Base-by-base conservation (phyloP, 2,888 invertebrate genomes). In the Hololepta plana region DNA sequence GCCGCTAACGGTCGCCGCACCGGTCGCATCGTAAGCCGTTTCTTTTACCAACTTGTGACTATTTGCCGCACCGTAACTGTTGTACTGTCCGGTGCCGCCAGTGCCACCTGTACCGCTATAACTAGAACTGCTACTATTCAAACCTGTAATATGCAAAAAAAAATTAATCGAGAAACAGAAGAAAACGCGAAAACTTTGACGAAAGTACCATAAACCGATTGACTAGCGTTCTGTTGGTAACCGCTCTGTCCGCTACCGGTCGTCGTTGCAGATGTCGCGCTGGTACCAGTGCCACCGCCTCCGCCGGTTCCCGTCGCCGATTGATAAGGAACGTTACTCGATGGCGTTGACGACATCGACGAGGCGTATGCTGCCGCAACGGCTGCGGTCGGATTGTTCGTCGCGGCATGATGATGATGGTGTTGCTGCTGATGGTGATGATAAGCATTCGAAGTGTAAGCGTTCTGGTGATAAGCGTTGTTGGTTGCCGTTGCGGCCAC, bases 321-420 rank as follows among this genome's bases (percentile, higher is more conserved):
- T 22, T 32, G 34, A 16, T 32, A 34, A 30, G 30, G 7, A 7
- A 25, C n/a, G 28, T 12, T 8, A 24, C 23, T 12, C 14, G 17
- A n/a, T n/a, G n/a, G n/a, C n/a, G n/a, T n/a, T n/a, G n/a, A 51
- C 13, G 46, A 39, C 13, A 25, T 35, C 44, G 20, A 40, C 37
- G 26, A 50, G 9, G 55, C 51, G 35, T 55, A 54, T 23, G 53
- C n/a, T n/a, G n/a, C n/a, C n/a, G n/a, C n/a, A n/a, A n/a, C n/a
- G n/a, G 27, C 11, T 4, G 27, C 16, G 5, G 21, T 21, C 8
- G 23, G 13, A n/a, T n/a, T n/a, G n/a, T n/a, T n/a, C n/a, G n/a
- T n/a, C n/a, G n/a, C n/a, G n/a, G n/a, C n/a, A n/a, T n/a, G n/a
- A n/a, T n/a, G n/a, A n/a, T n/a, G n/a, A n/a, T n/a, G n/a, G n/a